A percentile compares a stretch with the other conserved stretches of the same genome.
phyloP scores from a whole-genome alignment of 2,797 vertebrate genomes.

The Chloroceryle inda region DNA sequence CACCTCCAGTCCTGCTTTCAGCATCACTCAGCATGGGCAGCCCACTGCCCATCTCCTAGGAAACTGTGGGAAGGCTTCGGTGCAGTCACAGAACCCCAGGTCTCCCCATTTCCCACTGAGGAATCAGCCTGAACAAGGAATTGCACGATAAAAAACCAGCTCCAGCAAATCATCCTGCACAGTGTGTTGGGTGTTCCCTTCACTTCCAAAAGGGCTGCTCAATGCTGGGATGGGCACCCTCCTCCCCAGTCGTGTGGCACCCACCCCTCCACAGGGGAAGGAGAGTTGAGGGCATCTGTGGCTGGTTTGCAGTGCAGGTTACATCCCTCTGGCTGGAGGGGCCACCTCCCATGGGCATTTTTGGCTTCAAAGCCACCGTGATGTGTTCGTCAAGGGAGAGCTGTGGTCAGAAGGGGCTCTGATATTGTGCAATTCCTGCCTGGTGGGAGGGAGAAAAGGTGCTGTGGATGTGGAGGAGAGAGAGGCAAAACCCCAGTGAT shows the following conservation, averaged over 20 bases:
- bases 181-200: accelerated
- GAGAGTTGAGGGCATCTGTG: neutral
- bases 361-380: neutral
- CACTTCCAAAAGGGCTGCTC: neutral
- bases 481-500: neutral
- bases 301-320: accelerated
- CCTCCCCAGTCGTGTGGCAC: neutral
- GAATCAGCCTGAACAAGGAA: neutral
- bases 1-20: neutral
- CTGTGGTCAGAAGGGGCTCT: neutral
- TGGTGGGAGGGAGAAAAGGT: neutral
- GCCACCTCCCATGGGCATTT: neutral
- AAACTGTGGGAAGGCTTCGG: neutral
- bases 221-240: neutral
- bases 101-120: neutral
- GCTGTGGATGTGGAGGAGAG: neutral
- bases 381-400: accelerated
- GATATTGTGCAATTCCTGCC: neutral
- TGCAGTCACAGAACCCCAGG: neutral
- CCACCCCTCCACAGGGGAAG: accelerated
- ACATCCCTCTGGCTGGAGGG: neutral
- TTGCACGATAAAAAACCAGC: accelerated
- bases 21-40: neutral
- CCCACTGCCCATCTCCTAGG: neutral
- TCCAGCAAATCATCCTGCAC: accelerated